Percentiles rank a stretch among this genome's conserved stretches.
These are phyloP conservation scores for Epistrophe grossulariae DNA, from an alignment of 2,888 invertebrate genomes.

Conservation along the genomic window DNA sequence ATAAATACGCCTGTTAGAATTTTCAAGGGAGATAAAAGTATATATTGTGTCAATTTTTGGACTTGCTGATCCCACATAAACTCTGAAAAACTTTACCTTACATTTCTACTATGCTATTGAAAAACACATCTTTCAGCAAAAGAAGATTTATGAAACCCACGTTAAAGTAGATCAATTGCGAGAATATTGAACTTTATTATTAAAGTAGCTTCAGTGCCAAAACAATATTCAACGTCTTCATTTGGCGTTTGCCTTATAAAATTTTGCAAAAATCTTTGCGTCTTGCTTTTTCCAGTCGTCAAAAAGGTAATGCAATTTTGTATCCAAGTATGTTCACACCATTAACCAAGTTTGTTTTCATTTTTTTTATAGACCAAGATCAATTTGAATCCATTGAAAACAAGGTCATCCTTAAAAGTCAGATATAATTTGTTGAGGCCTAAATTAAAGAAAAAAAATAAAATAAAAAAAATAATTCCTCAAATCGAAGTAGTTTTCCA, in stretches of 20 bases:
- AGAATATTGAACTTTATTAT: slow-evolving; percentile 4
- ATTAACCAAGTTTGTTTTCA: neutral
- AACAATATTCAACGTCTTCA: slow-evolving; percentile 5
- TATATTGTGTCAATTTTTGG: too few relatives aligned
- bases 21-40: too few relatives aligned
- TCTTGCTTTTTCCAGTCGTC: neutral
- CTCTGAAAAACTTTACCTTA: neutral
- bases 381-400: slow-evolving; percentile 20
- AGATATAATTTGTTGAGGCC: slow-evolving; percentile 21
- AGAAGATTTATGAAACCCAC: too few relatives aligned
- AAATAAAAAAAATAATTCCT: too few relatives aligned
- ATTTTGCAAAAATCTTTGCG: slow-evolving; percentile 11
- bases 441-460: neutral
- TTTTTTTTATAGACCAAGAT: slow-evolving; percentile 3
- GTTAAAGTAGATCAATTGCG: neutral
- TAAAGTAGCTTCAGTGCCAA: neutral
- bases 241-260: slow-evolving; percentile 14
- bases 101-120: neutral
- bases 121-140: neutral
- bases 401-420: slow-evolving; percentile 38
- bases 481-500: slow-evolving; percentile 34
- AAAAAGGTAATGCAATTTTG: neutral
- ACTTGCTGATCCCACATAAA: too few relatives aligned
- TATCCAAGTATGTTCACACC: neutral
- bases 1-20: too few relatives aligned